Conservation (phyloP, 2,113 vertebrate genomes). For the Sinosuthora webbiana region DNA sequence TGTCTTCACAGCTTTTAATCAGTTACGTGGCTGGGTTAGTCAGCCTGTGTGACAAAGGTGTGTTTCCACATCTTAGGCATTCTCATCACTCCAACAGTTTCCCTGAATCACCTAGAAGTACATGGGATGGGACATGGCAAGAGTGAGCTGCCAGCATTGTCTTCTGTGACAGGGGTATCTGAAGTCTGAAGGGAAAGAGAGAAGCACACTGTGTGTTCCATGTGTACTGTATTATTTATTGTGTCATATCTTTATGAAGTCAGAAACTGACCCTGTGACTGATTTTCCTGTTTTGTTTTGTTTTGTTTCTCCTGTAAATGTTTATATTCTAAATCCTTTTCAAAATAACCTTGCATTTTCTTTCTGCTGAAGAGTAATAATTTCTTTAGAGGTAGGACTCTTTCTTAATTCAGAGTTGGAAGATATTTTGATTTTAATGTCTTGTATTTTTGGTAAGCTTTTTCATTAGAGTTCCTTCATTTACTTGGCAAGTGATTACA, state of each 20-base stretch:
- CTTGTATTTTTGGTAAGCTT: background rate
- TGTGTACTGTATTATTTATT: background rate
- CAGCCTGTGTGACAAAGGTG: background rate
- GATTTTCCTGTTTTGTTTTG: background rate
- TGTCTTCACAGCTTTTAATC: background rate
- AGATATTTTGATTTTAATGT: background rate
- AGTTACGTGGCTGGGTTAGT: background rate
- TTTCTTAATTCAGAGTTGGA: background rate
- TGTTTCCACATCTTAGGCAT: background rate
- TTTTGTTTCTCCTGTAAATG: background rate
- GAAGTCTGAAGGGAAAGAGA: background rate
- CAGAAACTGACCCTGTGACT: background rate
- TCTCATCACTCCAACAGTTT: background rate
- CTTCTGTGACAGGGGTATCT: accelerated
- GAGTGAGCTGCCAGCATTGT: background rate
- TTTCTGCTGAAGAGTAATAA: background rate
- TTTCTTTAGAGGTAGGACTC: background rate
- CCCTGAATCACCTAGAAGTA: background rate
- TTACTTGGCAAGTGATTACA: background rate
- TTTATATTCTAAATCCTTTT: background rate
- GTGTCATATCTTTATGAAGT: background rate
- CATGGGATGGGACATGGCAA: background rate
- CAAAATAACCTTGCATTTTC: background rate
- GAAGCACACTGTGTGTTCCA: accelerated
- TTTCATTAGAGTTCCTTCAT: background rate